A percentile compares a stretch with the other conserved stretches of the same genome.
Evolutionary conservation across 2,797 vertebrate genomes (phyloP).

Genomic region (Acanthornis magna): DNA sequence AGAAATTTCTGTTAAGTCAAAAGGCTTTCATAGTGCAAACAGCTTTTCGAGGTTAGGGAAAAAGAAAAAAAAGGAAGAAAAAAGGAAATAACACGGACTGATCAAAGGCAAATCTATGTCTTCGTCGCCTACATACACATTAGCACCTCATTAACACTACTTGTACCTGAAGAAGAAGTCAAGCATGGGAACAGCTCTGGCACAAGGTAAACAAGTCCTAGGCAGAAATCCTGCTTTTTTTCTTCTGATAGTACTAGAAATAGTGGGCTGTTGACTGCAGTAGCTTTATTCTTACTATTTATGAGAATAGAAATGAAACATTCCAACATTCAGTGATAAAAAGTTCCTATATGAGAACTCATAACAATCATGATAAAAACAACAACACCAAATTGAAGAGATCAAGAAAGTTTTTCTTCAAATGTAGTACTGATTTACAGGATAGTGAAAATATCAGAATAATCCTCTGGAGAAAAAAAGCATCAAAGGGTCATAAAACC

Average conservation of each 20-base stretch:
- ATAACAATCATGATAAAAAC: neutral
- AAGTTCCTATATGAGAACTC: neutral
- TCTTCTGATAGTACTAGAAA: neutral
- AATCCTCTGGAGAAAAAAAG: neutral
- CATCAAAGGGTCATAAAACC: neutral
- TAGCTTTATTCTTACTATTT: neutral
- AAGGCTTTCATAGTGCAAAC: constrained; percentile 11
- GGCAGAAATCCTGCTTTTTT: neutral
- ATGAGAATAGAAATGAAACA: neutral
- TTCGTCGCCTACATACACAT: neutral
- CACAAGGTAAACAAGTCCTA: neutral
- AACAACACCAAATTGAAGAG: neutral
- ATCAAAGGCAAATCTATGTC: constrained; percentile 8
- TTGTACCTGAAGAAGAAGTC: neutral
- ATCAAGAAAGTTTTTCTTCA: neutral
- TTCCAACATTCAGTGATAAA: neutral
- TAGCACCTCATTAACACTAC: constrained; percentile 36
- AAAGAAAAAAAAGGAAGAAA: neutral
- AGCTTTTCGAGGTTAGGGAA: neutral
- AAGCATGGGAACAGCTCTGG: neutral
- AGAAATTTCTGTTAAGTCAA: constrained; percentile 50
- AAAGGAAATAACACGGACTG: neutral
- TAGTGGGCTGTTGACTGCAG: neutral
- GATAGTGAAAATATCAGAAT: neutral
- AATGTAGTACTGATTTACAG: neutral